phyloP scores from a whole-genome alignment of 2,113 vertebrate species.

The Litocranius walleri region DNA sequence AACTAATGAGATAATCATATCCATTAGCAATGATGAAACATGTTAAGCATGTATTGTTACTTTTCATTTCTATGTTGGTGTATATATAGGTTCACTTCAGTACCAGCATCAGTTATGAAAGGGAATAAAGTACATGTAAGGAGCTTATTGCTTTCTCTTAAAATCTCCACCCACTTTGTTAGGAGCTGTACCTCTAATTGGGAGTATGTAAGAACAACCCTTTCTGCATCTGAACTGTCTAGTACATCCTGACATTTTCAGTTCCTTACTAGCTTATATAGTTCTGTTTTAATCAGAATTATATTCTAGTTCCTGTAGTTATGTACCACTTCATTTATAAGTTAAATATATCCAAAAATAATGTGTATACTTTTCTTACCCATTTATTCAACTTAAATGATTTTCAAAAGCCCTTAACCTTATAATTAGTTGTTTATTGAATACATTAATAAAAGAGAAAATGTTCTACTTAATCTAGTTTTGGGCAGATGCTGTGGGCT shows the following conservation, averaged over 20 bases:
- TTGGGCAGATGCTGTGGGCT: too few species aligned
- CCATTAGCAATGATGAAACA: not conserved
- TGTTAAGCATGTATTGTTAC: constrained; percentile 16
- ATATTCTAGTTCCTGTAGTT: constrained; percentile 7
- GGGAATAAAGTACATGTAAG: not conserved
- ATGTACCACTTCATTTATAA: not conserved
- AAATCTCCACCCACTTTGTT: not conserved
- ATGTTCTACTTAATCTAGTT: not conserved
- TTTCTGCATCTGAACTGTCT: not conserved
- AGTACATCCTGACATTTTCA: not conserved
- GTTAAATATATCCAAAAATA: constrained; percentile 32
- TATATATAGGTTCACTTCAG: constrained; percentile 3
- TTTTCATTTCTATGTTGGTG: constrained; percentile 25
- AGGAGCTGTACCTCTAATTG: not conserved
- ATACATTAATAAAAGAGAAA: not conserved
- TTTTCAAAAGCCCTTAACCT: not conserved
- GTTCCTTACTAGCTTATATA: not conserved
- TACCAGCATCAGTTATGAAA: constrained; percentile 7
- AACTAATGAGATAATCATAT: constrained; percentile 8
- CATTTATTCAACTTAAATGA: not conserved
- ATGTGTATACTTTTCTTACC: not conserved
- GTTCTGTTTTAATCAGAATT: constrained; percentile 15
- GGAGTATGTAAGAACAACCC: not conserved
- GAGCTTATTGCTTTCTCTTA: not conserved
- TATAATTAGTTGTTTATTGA: constrained; percentile 6